These are phyloP conservation scores for Urosaurus nigricauda DNA, from an alignment of 2,797 vertebrate species.

Conservation along the genomic window DNA sequence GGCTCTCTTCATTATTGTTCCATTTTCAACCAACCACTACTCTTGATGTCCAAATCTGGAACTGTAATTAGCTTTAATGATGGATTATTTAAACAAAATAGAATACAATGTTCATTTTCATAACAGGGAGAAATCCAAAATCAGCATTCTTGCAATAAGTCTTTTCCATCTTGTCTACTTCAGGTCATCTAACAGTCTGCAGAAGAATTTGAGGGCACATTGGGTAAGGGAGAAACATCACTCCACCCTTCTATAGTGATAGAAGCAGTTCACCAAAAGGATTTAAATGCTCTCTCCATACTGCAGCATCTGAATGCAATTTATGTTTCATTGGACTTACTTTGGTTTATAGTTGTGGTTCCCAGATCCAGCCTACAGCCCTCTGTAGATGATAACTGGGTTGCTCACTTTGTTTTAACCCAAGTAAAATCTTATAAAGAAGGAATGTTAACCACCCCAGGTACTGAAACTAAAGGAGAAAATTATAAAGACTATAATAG, in stretches of 20 bases:
- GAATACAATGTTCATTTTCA: background rate
- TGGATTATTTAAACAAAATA: background rate
- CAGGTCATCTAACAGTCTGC: background rate
- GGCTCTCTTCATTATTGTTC: background rate
- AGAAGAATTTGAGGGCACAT: background rate
- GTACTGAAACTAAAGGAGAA: background rate
- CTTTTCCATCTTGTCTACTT: background rate
- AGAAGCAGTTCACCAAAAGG: background rate
- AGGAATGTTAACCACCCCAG: background rate
- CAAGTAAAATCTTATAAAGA: background rate
- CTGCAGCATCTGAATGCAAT: background rate
- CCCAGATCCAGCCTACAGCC: background rate
- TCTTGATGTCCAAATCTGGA: background rate
- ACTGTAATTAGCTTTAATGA: background rate
- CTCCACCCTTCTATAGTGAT: background rate
- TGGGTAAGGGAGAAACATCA: background rate
- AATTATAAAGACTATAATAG: background rate
- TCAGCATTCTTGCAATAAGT: too few relatives aligned
- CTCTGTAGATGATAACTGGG: background rate
- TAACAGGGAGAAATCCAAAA: background rate
- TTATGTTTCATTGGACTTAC: background rate
- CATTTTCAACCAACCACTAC: background rate
- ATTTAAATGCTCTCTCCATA: background rate
- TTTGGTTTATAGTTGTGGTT: background rate
- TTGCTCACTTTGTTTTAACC: background rate